Base-by-base conservation (phyloP, 2,113 vertebrate genomes). In the Lontra canadensis region DNA sequence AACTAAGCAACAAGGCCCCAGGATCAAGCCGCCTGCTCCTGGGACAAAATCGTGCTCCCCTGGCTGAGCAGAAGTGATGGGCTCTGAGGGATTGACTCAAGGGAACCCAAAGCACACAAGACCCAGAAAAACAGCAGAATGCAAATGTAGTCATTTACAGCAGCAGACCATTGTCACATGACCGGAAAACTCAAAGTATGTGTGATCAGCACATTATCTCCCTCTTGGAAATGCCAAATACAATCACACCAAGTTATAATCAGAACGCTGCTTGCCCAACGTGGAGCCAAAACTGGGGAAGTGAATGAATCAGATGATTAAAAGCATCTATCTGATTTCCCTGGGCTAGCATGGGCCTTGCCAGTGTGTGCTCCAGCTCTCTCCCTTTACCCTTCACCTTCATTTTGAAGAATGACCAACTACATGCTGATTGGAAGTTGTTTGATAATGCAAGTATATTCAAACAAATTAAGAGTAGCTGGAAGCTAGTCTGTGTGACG, bases 141-240 rank as follows among this genome's bases (percentile, higher is more conserved):
- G 21, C 12, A 71, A 52, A 78, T 73, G 55, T 76, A 39, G 63
- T 67, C 3, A 74, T 73, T 88, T 81, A 49, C 6, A 57, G 26
- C 4, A 34, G 94, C 57, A 52, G 78, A 34, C 34, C 25, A 13
- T 67, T 86, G 71, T 93, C 76, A 94, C 71, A 31, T 0, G 3
- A 63, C 59, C 31, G 42, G 82, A 61, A 93, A 61, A 63, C 6
- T 20, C 29, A 14, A 47, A 79, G 42, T 9, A 12, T 49, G 57
- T 79, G 52, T 69, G 44, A 82, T 47, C 55, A 78, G 71, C 81
- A 89, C 52, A 76, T 89, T 96, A 55, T 96, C 44, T 90, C 42
- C n/a, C 26, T 25, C 12, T 13, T 88, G 26, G 63, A 52, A 81
- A 84, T 94, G 59, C 63, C 78, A 78, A 57, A 59, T 21, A 18